These are phyloP conservation scores for Apotomis capreana DNA, from an alignment of 2,888 invertebrate species.

Conservation along the genomic window DNA sequence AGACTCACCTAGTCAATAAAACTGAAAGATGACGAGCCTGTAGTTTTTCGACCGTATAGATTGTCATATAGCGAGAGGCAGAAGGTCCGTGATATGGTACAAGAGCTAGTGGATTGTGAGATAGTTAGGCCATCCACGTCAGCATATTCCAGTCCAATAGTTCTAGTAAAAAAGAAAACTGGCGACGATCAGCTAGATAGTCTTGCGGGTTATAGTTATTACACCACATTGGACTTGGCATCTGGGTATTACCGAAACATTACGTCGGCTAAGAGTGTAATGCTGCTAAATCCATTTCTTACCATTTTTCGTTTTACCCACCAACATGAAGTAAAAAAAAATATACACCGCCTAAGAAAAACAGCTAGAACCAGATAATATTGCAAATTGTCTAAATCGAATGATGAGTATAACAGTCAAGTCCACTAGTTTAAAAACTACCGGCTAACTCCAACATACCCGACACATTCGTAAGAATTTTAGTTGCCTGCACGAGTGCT, in stretches of 20 bases:
- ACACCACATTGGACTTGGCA: background rate
- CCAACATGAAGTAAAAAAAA: too few species aligned
- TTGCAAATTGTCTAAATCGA: too few species aligned
- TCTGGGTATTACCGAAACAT: background rate
- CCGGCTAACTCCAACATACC: too few species aligned
- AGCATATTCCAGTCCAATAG: background rate
- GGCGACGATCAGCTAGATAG: conserved; percentile 3
- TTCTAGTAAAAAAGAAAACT: background rate
- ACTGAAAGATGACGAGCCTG: background rate
- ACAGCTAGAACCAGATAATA: too few species aligned
- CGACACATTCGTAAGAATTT: too few species aligned
- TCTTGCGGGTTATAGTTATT: background rate
- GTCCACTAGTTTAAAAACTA: too few species aligned
- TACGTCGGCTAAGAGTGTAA: too few species aligned
- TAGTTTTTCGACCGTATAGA: background rate
- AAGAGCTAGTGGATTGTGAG: background rate
- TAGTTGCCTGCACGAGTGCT: too few species aligned
- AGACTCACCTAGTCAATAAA: background rate
- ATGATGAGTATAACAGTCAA: too few species aligned
- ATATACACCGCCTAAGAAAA: too few species aligned
- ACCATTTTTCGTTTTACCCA: too few species aligned
- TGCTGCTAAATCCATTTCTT: too few species aligned
- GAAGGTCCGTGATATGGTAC: background rate
- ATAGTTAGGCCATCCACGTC: background rate
- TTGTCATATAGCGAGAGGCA: background rate